Evolutionary conservation across 2,888 invertebrate genomes (phyloP), one percentile per base, ranked within the genome.

Genomic region (Chrysolina americana): DNA sequence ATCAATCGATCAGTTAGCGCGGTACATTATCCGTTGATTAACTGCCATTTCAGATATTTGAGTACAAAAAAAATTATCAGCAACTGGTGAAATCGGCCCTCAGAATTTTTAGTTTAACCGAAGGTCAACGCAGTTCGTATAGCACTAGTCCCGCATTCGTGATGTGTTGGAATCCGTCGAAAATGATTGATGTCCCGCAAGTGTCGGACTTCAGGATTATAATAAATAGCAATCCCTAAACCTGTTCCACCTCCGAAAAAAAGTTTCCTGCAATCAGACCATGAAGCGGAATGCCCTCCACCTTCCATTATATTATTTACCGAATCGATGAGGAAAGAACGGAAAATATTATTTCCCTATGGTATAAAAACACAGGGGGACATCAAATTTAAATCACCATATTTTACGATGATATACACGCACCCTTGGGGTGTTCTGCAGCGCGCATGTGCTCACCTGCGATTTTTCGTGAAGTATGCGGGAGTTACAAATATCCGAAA

Each of bases 381-480:
- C 65, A 65, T 48, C 50, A 65, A 70, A 66, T 74, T 62, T 41
- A 70, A 65, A 74, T 74, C 66, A 74, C 62, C 48, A 50, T 68
- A 65, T 70, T 62, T 71, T 59, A 66, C 19, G 66, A 72, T 72
- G 66, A 71, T 63, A 63, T 41, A 68, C 74, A 74, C 71, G 74
- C 70, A 74, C 48, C 28, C 21, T 17, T 15, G n/a, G 59, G 50
- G 21, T 41, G 73, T 10, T 13, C 9, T 10, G 4, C 28, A n/a
- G n/a, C 41, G 73, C 73, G 73, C 73, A 69, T 70, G 73, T 41
- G 73, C 65, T 48, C 47, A 73, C 73, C 73, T 73, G 73, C 70
- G 65, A 70, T 65, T 73, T 65, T 65, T 68, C 64, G 64, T 56
- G 17, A 65, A 70, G 28, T 64, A 62, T 69, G 48, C 70, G 65